phyloP scores from a whole-genome alignment of 2,113 vertebrate species.

The Falcunculus frontatus region DNA sequence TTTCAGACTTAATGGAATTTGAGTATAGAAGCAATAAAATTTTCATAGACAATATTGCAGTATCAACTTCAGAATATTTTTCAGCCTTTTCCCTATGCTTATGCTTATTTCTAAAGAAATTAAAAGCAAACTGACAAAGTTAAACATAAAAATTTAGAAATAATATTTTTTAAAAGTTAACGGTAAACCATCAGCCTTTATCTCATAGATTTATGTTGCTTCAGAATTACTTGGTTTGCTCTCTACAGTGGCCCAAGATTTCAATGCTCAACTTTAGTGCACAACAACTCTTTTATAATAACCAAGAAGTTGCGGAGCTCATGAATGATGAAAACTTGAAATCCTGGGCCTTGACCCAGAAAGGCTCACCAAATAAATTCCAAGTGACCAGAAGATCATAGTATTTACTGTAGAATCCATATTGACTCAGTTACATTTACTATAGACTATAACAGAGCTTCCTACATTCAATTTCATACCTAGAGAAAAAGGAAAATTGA shows the following conservation, averaged over 20 bases:
- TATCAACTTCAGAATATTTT: background rate
- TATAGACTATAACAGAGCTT: accelerated
- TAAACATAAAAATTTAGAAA: background rate
- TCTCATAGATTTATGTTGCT: background rate
- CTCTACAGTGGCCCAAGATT: background rate
- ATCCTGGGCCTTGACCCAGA: background rate
- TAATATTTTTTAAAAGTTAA: accelerated
- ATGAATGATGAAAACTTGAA: background rate
- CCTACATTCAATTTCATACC: background rate
- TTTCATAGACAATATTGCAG: background rate
- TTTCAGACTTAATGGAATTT: background rate
- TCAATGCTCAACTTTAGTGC: background rate
- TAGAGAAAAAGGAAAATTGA: background rate
- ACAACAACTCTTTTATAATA: background rate
- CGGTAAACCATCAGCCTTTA: background rate
- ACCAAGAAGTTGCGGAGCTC: accelerated
- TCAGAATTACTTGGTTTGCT: background rate
- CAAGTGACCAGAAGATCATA: background rate
- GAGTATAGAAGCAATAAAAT: background rate
- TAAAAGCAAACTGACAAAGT: accelerated
- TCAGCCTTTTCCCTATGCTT: background rate
- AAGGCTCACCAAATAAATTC: background rate
- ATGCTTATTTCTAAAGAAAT: background rate
- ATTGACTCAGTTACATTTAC: background rate
- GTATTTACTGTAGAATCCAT: background rate